These are phyloP conservation scores for Cheiracanthium punctorium DNA, from an alignment of 2,888 invertebrate species.

Conservation along the genomic window DNA sequence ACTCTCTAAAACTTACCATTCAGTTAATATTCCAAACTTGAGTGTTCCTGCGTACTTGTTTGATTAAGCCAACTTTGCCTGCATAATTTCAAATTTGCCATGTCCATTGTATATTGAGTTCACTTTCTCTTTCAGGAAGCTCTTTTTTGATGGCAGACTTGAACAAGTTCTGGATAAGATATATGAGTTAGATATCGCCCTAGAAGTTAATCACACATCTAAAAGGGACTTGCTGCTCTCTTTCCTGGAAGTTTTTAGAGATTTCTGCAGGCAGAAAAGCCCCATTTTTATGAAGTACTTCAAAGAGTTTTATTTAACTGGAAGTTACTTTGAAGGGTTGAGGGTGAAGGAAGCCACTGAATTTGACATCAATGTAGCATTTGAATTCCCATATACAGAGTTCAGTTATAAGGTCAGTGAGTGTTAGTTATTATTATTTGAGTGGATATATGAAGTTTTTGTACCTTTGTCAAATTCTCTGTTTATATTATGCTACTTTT, in stretches of 20 bases:
- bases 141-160: no score
- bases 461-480: no score
- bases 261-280: slow-evolving; percentile 3
- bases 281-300: slow-evolving; percentile 56
- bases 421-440: no score
- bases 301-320: slow-evolving; percentile 62
- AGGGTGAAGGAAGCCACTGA: slow-evolving; percentile 69
- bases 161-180: slow-evolving; percentile 28
- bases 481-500: no score
- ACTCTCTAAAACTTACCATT: no score
- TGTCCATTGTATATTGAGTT: no score
- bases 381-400: not conserved
- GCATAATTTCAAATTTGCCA: no score
- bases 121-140: no score
- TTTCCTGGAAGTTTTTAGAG: slow-evolving; percentile 29
- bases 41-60: no score
- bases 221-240: slow-evolving; percentile 23
- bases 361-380: slow-evolving; percentile 71
- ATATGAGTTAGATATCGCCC: slow-evolving; percentile 28
- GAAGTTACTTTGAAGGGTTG: slow-evolving; percentile 71
- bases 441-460: no score
- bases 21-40: no score
- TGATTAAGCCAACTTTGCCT: no score
- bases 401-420: not conserved
- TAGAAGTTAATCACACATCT: slow-evolving; percentile 20